Conservation (phyloP, 2,888 invertebrate genomes). For the Lingula anatina region DNA sequence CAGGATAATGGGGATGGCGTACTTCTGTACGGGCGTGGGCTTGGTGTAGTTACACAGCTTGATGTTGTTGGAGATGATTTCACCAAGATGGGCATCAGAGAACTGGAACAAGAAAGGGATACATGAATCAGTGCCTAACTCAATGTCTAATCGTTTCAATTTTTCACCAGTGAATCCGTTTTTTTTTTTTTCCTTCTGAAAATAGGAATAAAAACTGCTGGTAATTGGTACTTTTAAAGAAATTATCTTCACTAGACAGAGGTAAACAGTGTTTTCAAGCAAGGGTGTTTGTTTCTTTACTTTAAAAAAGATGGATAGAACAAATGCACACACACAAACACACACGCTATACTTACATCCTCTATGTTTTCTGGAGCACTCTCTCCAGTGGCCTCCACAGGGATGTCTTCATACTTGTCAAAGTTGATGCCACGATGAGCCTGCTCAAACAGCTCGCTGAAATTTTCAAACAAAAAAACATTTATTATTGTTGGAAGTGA, state of each 20-base stretch:
- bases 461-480: slow-evolving; percentile 1
- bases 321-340: too few species aligned
- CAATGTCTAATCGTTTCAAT: too few species aligned
- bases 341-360: slow-evolving; percentile 63
- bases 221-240: too few species aligned
- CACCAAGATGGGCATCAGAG: slow-evolving; percentile 79
- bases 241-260: too few species aligned
- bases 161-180: too few species aligned
- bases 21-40: slow-evolving; percentile 93
- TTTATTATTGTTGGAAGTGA: neutral
- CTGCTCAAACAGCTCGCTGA: slow-evolving; percentile 53
- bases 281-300: too few species aligned
- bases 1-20: slow-evolving; percentile 79
- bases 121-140: too few species aligned
- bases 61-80: slow-evolving; percentile 83
- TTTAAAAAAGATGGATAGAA: too few species aligned
- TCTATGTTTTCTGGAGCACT: slow-evolving; percentile 86
- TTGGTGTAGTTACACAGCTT: slow-evolving; percentile 64
- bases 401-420: slow-evolving; percentile 99
- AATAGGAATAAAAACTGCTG: too few species aligned
- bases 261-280: too few species aligned
- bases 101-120: slow-evolving; percentile 76
- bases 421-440: slow-evolving; percentile 97
- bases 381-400: slow-evolving; percentile 98
- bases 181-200: too few species aligned